Conservation (phyloP, 1,140 invertebrate genomes). For the Trissolcus basalis region DNA sequence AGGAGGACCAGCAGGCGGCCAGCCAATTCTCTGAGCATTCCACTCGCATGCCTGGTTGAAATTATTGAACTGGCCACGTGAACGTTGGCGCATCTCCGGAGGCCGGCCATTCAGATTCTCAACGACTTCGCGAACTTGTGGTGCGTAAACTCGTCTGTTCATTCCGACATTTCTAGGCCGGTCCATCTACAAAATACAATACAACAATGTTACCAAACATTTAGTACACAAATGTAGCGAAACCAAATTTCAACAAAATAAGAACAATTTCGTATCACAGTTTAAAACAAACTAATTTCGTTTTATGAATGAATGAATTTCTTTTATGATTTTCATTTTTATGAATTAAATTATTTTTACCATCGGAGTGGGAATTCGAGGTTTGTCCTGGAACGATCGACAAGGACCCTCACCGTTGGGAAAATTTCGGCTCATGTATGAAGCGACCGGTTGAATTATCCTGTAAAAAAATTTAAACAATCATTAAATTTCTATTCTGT, state of each 20-base stretch:
- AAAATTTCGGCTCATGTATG: slow-evolving; percentile 64
- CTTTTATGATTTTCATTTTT: too few species aligned
- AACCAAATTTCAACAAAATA: too few species aligned
- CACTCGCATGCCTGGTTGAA: slow-evolving; percentile 64
- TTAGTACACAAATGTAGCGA: background rate
- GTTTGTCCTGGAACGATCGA: slow-evolving; percentile 66
- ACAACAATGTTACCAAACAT: background rate
- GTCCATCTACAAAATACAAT: slow-evolving; percentile 51
- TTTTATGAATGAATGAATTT: slow-evolving; percentile 26
- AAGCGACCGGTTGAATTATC: slow-evolving; percentile 65
- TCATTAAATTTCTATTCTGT: too few species aligned
- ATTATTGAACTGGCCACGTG: slow-evolving; percentile 62
- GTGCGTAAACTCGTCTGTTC: slow-evolving; percentile 61
- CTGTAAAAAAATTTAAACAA: slow-evolving; percentile 55
- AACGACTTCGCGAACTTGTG: slow-evolving; percentile 62
- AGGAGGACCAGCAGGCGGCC: slow-evolving; percentile 35
- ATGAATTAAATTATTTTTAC: too few species aligned
- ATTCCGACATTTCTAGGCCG: slow-evolving; percentile 53
- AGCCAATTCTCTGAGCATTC: slow-evolving; percentile 52
- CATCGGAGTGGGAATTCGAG: slow-evolving; percentile 68
- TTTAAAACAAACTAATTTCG: too few species aligned
- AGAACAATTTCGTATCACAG: too few species aligned
- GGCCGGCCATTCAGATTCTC: slow-evolving; percentile 49
- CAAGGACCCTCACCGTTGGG: slow-evolving; percentile 63
- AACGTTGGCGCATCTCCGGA: slow-evolving; percentile 63